Conservation (phyloP, 2,888 invertebrate genomes). For the Hydrotaea cyrtoneurina region DNA sequence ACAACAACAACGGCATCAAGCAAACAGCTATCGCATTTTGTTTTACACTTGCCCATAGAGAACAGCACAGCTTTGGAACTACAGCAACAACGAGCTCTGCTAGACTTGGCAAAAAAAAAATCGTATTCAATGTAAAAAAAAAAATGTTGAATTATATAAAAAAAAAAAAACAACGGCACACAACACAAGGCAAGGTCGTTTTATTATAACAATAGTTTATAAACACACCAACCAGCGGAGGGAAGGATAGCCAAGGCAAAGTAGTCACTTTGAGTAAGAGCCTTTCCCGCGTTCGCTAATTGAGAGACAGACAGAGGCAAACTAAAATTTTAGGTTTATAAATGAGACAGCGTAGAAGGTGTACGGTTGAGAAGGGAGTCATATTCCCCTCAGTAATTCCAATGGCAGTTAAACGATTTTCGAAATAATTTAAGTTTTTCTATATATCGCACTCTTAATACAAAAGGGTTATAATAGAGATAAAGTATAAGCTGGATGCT, state of each 20-base stretch:
- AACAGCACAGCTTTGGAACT: not conserved
- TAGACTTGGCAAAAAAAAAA: slow-evolving; percentile 28
- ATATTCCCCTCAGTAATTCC: no score
- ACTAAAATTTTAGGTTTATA: no score
- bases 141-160: slow-evolving; percentile 17
- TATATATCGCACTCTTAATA: no score
- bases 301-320: no score
- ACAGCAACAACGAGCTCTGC: slow-evolving; percentile 11
- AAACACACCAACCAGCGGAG: slow-evolving; percentile 3
- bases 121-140: slow-evolving; percentile 34
- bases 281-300: no score
- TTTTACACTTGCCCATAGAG: slow-evolving; percentile 37
- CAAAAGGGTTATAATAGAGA: no score
- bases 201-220: slow-evolving; percentile 49
- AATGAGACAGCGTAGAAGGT: no score
- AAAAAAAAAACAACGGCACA: slow-evolving; percentile 49
- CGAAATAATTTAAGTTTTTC: no score
- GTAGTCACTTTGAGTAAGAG: no score
- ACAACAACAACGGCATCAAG: not conserved
- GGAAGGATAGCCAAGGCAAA: slow-evolving; percentile 39
- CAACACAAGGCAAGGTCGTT: slow-evolving; percentile 62
- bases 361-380: no score
- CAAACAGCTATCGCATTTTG: slow-evolving; percentile 35
- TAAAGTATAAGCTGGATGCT: no score
- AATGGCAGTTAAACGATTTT: no score